A percentile compares a stretch with the other conserved stretches of the same genome.
Evolutionary conservation across 2,797 vertebrate species (phyloP).

Genomic region (Acrossocheilus fasciatus): DNA sequence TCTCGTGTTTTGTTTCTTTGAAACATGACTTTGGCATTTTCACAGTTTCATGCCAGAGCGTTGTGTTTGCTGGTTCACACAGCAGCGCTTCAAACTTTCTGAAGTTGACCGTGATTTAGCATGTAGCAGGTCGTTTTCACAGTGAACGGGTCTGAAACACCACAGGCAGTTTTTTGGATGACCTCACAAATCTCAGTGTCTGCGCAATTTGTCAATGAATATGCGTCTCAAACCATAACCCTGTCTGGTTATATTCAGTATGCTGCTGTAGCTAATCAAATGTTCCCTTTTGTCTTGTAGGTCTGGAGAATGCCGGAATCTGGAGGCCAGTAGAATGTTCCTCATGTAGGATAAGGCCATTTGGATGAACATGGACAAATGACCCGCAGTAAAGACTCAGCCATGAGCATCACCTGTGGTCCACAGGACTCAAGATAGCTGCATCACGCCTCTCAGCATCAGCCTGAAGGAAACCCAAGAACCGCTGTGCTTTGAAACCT

Average conservation of each 20-base stretch:
- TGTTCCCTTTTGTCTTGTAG: constrained; percentile 69
- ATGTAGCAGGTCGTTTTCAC: neutral
- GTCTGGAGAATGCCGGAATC: constrained; percentile 46
- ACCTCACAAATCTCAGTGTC: neutral
- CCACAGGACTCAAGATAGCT: constrained; percentile 60
- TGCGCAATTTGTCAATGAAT: neutral
- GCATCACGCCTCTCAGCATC: constrained; percentile 37
- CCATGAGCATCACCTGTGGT: constrained; percentile 65
- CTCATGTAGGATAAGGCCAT: constrained; percentile 3
- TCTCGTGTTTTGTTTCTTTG: neutral
- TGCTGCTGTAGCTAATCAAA: constrained; percentile 22
- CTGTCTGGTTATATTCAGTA: neutral
- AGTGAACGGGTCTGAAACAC: neutral
- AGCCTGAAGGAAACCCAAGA: neutral
- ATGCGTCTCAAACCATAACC: neutral
- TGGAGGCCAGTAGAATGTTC: constrained; percentile 60
- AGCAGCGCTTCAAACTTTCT: neutral
- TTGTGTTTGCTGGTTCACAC: neutral
- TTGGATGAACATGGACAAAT: constrained; percentile 33
- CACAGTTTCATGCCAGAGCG: neutral
- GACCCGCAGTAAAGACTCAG: constrained; percentile 57
- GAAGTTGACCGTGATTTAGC: neutral
- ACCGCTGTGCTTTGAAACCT: neutral
- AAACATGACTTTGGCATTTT: neutral
- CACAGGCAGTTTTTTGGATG: neutral